Evolutionary conservation across 2,797 vertebrate species (phyloP).

Genomic region (Fistularia commersonii): DNA sequence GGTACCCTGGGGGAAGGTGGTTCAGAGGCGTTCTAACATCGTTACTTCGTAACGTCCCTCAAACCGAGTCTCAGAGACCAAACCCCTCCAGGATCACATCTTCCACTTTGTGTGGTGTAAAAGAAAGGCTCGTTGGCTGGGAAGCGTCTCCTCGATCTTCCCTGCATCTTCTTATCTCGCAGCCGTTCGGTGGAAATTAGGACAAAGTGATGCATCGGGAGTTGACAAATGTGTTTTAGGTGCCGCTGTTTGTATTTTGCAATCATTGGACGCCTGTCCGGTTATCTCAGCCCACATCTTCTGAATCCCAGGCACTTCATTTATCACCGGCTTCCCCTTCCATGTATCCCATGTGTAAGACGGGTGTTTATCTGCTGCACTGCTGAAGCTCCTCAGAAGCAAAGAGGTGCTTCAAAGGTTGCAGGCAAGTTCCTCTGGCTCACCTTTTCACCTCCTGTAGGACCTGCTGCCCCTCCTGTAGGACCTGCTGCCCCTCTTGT

Average conservation of each 20-base stretch:
- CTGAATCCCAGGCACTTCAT: constrained; percentile 4
- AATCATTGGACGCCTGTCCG: constrained; percentile 1
- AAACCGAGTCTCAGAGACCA: not conserved
- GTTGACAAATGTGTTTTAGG: not conserved
- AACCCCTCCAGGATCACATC: too few species aligned
- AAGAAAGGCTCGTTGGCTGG: too few species aligned
- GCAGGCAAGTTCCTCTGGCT: too few species aligned
- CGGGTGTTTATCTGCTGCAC: too few species aligned
- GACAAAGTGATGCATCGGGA: not conserved
- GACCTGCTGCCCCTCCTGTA: too few species aligned
- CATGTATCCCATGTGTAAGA: not conserved
- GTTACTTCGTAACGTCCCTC: not conserved
- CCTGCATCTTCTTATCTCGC: not conserved
- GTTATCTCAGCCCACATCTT: constrained; percentile 4
- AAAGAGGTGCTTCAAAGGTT: too few species aligned
- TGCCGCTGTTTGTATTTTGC: not conserved
- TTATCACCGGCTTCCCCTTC: not conserved
- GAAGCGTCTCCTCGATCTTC: not conserved
- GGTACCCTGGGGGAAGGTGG: too few species aligned
- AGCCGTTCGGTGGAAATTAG: not conserved
- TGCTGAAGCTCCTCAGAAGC: too few species aligned
- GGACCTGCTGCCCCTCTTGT: too few species aligned
- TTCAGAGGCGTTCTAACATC: not conserved
- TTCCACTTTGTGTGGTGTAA: too few species aligned
- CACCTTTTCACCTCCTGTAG: too few species aligned